Evolutionary conservation across 2,113 vertebrate genomes (phyloP), one percentile per base, ranked within the genome.

Genomic region (Synchiropus splendidus): DNA sequence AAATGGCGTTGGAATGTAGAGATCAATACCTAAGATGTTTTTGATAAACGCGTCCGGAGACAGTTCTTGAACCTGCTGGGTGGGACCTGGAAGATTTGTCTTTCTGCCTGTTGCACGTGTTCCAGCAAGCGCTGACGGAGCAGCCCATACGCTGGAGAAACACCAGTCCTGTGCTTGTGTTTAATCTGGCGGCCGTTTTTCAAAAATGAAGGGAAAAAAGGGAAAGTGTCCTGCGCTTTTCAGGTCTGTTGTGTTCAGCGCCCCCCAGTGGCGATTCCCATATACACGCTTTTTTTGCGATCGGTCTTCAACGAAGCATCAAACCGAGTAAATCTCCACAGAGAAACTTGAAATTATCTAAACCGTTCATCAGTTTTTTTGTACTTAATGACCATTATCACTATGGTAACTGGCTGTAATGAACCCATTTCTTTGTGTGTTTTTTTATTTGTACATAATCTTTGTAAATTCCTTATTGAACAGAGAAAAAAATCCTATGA

Each of bases 401-500:
- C 54, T 58, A 62, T 51, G 67, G 49, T 76, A 65, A 76, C 71
- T 79, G 67, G 61, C 50, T 61, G 61, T 39, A n/a, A 61, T 72
- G 69, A 78, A 67, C 49, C 56, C 73, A 70, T 72, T 47, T 55
- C 32, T 67, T 64, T 71, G 36, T 51, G 52, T 69, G 68, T 68
- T 61, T 31, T 59, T 48, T 51, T 61, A 45, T 71, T 51, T 83
- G 75, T 79, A 80, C 59, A 82, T 77, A 78, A 54, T 42, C 51
- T 60, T 60, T 83, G 82, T 83, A 83, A 84, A 81, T 80, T 81
- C 13, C 47, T 72, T 68, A 38, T 66, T 64, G 72, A 61, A 78
- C 78, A 80, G 8, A 27, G 8, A 27, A 4, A 27, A 69, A 63
- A 66, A 64, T 69, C 12, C 74, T 78, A 75, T 74, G 72, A 78